phyloP scores from a whole-genome alignment of 2,113 vertebrate genomes.

The human (Homo sapiens) region DNA sequence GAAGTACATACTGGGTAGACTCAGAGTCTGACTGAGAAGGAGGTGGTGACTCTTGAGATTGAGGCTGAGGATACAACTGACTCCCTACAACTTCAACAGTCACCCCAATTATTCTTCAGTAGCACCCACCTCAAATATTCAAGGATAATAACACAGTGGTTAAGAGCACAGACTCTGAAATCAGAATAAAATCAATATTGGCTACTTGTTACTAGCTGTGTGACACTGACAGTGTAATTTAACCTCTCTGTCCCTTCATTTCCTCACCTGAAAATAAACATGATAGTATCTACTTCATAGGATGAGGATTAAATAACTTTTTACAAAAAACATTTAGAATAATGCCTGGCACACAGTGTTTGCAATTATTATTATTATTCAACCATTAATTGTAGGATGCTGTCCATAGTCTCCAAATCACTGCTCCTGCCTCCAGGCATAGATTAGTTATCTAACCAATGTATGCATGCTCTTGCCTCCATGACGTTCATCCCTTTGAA shows the following conservation, averaged over 20 bases:
- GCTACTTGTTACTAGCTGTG: not conserved
- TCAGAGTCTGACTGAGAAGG: not conserved
- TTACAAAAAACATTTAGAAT: not conserved
- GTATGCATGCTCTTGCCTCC: not conserved
- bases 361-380: not conserved
- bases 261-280: not conserved
- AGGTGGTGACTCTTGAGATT: not conserved
- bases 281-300: not conserved
- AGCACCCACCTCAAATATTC: not conserved
- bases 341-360: not conserved
- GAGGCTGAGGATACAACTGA: not conserved
- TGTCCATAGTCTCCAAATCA: not conserved
- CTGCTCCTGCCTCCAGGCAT: not conserved
- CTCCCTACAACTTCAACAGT: not conserved
- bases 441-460: not conserved
- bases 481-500: not conserved
- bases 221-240: not conserved
- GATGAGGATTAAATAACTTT: not conserved
- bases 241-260: not conserved
- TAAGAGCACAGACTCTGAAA: not conserved
- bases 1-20: not conserved
- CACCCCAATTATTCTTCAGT: not conserved
- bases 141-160: not conserved
- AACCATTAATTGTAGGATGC: not conserved
- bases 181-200: not conserved